These are phyloP conservation scores for Brachyopa scutellaris DNA, from an alignment of 2,888 invertebrate genomes.

Conservation along the genomic window DNA sequence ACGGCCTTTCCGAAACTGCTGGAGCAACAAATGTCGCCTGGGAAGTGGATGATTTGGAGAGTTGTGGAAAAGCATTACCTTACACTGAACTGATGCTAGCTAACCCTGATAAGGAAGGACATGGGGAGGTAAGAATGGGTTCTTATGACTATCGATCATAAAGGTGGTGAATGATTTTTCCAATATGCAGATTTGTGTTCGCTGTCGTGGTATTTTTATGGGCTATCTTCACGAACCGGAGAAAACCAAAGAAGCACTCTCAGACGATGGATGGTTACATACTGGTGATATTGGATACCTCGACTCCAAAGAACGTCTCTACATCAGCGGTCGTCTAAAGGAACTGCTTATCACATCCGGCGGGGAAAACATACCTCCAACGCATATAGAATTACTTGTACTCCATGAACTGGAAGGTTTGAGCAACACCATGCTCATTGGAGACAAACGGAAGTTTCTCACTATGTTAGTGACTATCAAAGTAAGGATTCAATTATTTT, in stretches of 20 bases:
- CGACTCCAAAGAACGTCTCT: slow-evolving; percentile 87
- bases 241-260: slow-evolving; percentile 89
- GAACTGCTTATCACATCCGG: slow-evolving; percentile 97
- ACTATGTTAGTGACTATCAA: slow-evolving; percentile 90
- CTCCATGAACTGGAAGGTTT: slow-evolving; percentile 88
- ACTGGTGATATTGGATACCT: slow-evolving; percentile 93
- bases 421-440: slow-evolving; percentile 92
- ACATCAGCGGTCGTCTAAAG: slow-evolving; percentile 89
- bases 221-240: slow-evolving; percentile 89
- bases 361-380: slow-evolving; percentile 95
- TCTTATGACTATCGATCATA: no score
- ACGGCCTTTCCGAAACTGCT: slow-evolving; percentile 95
- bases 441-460: slow-evolving; percentile 93
- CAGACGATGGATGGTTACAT: slow-evolving; percentile 91
- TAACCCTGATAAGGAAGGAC: slow-evolving; percentile 87
- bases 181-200: slow-evolving; percentile 84
- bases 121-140: slow-evolving; percentile 85
- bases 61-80: slow-evolving; percentile 87
- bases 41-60: slow-evolving; percentile 83
- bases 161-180: no score
- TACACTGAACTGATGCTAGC: slow-evolving; percentile 87
- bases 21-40: slow-evolving; percentile 85
- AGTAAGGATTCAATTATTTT: no score
- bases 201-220: slow-evolving; percentile 94
- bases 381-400: slow-evolving; percentile 90